Conservation (phyloP, 2,113 vertebrate genomes). For the Corythornis vintsioides region DNA sequence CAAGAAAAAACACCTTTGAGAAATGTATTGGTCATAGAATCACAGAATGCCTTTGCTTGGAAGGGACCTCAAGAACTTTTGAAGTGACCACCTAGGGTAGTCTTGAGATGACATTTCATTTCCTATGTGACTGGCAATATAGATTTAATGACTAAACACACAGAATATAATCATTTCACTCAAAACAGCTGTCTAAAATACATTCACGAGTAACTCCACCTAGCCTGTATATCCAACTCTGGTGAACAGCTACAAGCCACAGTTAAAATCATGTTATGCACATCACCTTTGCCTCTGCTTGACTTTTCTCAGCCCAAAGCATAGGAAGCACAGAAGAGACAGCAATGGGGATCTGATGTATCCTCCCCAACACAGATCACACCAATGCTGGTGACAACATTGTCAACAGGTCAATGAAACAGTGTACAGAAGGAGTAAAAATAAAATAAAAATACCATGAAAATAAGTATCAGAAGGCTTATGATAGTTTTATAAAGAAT, state of each 20-base stretch:
- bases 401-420: not conserved
- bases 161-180: not conserved
- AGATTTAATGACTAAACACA: not conserved
- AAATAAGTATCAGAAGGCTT: not conserved
- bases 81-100: not conserved
- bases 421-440: not conserved
- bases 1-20: not conserved
- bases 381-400: not conserved
- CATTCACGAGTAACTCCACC: not conserved
- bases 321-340: not conserved
- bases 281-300: not conserved
- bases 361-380: not conserved
- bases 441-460: no score
- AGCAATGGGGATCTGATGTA: not conserved
- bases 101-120: not conserved
- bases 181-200: not conserved
- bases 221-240: not conserved
- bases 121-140: not conserved
- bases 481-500: not conserved
- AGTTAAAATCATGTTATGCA: not conserved
- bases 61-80: not conserved
- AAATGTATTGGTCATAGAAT: not conserved
- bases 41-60: not conserved
- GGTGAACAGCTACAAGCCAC: fast-evolving
- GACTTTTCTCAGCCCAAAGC: not conserved